phyloP scores from a whole-genome alignment of 2,888 invertebrate species.

The Rugalucina vietnamica region DNA sequence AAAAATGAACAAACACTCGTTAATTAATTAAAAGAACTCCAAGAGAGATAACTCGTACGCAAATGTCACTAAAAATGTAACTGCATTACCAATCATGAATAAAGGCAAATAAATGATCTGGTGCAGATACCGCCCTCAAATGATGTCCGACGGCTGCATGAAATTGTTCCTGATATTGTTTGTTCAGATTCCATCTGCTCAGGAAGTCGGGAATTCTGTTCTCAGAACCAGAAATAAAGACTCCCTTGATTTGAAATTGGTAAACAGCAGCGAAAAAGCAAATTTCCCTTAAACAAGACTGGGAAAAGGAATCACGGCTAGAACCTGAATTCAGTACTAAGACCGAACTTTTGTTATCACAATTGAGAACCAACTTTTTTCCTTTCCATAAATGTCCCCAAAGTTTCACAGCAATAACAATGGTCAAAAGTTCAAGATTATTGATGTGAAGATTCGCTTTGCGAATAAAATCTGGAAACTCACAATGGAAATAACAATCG shows the following conservation, averaged over 20 bases:
- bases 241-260: neutral
- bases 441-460: neutral
- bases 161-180: neutral
- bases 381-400: neutral
- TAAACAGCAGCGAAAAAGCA: neutral
- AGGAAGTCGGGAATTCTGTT: neutral
- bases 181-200: neutral
- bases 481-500: neutral
- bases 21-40: too few species aligned
- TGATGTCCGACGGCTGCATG: neutral
- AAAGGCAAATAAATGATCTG: neutral
- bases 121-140: neutral
- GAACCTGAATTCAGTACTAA: neutral
- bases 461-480: neutral
- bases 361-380: neutral
- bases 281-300: neutral
- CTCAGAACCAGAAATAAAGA: neutral
- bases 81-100: neutral
- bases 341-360: neutral
- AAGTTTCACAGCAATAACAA: neutral
- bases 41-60: too few species aligned
- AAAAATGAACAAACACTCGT: too few species aligned
- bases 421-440: neutral
- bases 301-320: neutral
- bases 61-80: too few species aligned